Percentiles rank a stretch among this genome's conserved stretches.
Evolutionary conservation across 2,888 invertebrate species (phyloP).

Genomic region (Ophioninae sp.): DNA sequence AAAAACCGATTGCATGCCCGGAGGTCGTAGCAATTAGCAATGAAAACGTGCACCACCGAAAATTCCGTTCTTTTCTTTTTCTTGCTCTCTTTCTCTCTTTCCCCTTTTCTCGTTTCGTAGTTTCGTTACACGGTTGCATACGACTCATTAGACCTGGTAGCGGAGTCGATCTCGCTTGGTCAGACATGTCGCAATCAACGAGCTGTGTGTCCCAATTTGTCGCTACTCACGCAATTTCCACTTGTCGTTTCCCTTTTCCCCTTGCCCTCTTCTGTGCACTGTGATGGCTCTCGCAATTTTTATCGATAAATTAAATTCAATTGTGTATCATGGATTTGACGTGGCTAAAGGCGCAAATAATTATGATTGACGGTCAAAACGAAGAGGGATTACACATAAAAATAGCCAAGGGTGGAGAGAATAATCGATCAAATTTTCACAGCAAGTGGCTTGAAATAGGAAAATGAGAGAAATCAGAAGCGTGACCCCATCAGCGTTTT

Average conservation of each 20-base stretch:
- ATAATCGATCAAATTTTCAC: slow-evolving; percentile 41
- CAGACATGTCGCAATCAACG: slow-evolving; percentile 45
- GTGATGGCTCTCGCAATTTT: slow-evolving; percentile 10
- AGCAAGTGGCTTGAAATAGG: neutral
- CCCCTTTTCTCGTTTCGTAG: neutral
- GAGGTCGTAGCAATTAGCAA: slow-evolving; percentile 33
- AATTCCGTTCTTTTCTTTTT: neutral
- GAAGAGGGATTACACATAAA: slow-evolving; percentile 1
- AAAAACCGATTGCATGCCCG: slow-evolving; percentile 16
- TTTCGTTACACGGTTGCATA: slow-evolving; percentile 22
- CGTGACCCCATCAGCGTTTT: neutral
- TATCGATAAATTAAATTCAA: slow-evolving; percentile 49
- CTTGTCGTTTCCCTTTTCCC: neutral
- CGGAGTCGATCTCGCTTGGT: slow-evolving; percentile 12
- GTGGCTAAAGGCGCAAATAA: slow-evolving; percentile 44
- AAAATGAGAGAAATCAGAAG: neutral
- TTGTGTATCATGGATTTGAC: slow-evolving; percentile 44
- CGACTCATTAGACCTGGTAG: slow-evolving; percentile 27
- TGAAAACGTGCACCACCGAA: slow-evolving; percentile 21
- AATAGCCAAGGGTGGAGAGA: neutral
- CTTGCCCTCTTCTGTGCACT: neutral
- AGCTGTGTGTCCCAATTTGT: slow-evolving; percentile 41
- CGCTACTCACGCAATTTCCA: slow-evolving; percentile 22
- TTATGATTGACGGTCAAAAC: slow-evolving; percentile 50
- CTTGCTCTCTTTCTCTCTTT: neutral